Conservation (phyloP, 1,140 invertebrate genomes). For the Eueides isabella region DNA sequence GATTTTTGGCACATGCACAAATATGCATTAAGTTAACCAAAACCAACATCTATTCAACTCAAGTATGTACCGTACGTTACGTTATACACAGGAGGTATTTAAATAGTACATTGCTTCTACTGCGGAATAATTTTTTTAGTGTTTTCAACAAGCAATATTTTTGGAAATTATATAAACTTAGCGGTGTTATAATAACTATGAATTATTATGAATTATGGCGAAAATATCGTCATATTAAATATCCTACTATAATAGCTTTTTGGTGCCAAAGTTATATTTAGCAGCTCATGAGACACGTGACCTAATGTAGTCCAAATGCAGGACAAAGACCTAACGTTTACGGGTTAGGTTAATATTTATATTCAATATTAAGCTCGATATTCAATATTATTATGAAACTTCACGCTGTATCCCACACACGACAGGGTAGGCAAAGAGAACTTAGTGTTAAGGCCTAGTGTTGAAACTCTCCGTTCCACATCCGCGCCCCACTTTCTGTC, state of each 20-base stretch:
- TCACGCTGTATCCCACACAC: no score
- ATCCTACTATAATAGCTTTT: constrained; percentile 24
- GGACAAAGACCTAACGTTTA: constrained; percentile 25
- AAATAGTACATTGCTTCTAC: no score
- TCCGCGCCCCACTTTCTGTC: no score
- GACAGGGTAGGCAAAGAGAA: no score
- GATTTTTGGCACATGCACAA: not conserved
- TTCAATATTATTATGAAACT: no score
- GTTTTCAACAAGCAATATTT: not conserved
- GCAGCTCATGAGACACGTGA: constrained; percentile 17
- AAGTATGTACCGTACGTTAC: not conserved
- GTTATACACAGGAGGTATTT: no score
- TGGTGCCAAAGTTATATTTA: constrained; percentile 30
- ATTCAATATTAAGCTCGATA: not conserved
- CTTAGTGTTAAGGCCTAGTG: no score
- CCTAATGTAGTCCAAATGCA: constrained; percentile 21
- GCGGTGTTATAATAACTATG: constrained; percentile 7
- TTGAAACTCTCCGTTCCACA: no score
- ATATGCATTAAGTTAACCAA: constrained; percentile 6
- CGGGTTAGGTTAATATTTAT: not conserved
- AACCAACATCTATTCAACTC: not conserved
- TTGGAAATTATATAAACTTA: not conserved
- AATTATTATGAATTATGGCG: constrained; percentile 2
- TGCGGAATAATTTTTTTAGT: not conserved
- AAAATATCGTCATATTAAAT: constrained; percentile 20